Percentiles rank a stretch among this genome's conserved stretches.
Evolutionary conservation across 2,113 vertebrate species (phyloP).

Genomic region (Ammodytes marinus): DNA sequence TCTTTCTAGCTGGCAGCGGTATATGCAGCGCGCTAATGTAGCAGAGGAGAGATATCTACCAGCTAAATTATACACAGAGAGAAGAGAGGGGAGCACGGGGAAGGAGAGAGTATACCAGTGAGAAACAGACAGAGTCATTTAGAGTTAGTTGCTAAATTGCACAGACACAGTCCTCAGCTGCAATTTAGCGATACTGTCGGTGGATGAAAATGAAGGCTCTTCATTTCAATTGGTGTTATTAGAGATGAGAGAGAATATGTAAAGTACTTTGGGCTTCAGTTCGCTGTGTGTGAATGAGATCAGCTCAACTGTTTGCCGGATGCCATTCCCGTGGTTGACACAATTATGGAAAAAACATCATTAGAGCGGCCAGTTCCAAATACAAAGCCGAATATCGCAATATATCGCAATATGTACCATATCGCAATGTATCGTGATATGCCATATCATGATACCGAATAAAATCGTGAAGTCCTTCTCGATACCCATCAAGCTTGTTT

Average conservation of each 20-base stretch:
- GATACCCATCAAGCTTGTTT: conserved; percentile 37
- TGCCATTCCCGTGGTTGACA: no score
- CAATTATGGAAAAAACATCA: no score
- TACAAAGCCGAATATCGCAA: no score
- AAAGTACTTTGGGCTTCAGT: conserved; percentile 44
- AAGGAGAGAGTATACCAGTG: conserved; percentile 8
- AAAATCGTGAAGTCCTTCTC: no score
- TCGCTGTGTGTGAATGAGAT: conserved; percentile 39
- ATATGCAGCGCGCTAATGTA: conserved; percentile 49
- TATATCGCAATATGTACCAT: no score
- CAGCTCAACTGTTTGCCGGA: conserved; percentile 15
- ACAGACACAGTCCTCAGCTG: conserved; percentile 47
- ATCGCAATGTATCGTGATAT: no score
- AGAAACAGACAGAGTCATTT: conserved; percentile 48
- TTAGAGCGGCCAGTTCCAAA: no score
- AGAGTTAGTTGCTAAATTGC: conserved; percentile 41
- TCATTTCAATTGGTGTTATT: conserved; percentile 57
- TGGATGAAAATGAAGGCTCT: conserved; percentile 24
- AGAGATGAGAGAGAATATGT: conserved; percentile 54
- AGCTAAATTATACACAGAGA: conserved; percentile 62
- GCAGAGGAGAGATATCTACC: conserved; percentile 57
- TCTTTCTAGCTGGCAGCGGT: conserved; percentile 63
- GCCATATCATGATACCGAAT: no score
- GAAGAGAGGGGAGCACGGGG: not conserved
- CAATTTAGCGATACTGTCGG: conserved; percentile 43